phyloP scores from a whole-genome alignment of 2,888 invertebrate species.

The Papilio demoleus region DNA sequence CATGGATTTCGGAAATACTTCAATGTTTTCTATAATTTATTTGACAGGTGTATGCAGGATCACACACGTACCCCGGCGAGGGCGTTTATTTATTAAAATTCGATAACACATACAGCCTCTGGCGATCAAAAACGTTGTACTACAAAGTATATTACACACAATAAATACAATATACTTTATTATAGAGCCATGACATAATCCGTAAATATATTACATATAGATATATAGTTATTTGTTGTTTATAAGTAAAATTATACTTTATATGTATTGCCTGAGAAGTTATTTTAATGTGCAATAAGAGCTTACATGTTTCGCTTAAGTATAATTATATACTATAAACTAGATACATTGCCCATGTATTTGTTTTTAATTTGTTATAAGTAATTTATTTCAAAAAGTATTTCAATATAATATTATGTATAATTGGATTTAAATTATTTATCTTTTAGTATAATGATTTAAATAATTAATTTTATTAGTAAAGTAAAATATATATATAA shows the following conservation, averaged over 20 bases:
- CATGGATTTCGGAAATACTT: too few species aligned
- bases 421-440: too few species aligned
- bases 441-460: too few species aligned
- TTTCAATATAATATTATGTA: neutral
- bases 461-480: too few species aligned
- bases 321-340: constrained; percentile 15
- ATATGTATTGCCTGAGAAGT: constrained; percentile 40
- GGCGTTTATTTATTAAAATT: constrained; percentile 99
- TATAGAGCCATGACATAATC: constrained; percentile 57
- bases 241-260: constrained; percentile 38
- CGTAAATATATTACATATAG: constrained; percentile 26
- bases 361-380: constrained; percentile 13
- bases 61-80: constrained; percentile 97
- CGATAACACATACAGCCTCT: constrained; percentile 99
- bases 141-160: constrained; percentile 99
- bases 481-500: too few species aligned
- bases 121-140: constrained; percentile 99
- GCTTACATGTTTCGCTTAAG: constrained; percentile 31
- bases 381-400: constrained; percentile 1
- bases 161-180: constrained; percentile 55
- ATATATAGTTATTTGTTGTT: constrained; percentile 28
- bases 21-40: neutral
- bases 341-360: neutral
- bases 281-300: constrained; percentile 36
- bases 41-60: constrained; percentile 94